These are phyloP conservation scores for Sebastolobus alascanus DNA, from an alignment of 2,797 vertebrate species.

Conservation along the genomic window DNA sequence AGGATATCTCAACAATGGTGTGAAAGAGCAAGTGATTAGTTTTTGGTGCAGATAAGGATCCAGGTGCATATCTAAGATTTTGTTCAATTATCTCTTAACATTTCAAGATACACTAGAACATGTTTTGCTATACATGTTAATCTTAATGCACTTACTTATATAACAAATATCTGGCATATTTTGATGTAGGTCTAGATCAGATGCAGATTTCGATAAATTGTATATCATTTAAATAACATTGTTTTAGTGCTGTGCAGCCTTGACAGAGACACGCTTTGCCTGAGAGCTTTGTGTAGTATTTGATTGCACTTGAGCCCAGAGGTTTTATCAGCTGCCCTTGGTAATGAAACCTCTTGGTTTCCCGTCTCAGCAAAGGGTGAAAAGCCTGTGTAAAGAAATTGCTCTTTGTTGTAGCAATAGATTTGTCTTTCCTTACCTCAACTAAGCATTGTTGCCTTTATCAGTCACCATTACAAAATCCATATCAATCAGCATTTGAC, in stretches of 20 bases:
- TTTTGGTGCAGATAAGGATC: constrained; percentile 4
- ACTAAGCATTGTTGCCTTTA: constrained; percentile 54
- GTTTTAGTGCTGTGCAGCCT: background rate
- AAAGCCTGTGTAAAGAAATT: constrained; percentile 62
- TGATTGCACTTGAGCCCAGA: constrained; percentile 54
- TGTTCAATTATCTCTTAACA: constrained; percentile 11
- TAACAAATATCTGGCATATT: background rate
- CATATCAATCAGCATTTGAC: constrained; percentile 48
- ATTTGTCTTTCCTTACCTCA: constrained; percentile 67
- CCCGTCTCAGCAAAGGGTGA: constrained; percentile 45
- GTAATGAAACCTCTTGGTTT: constrained; percentile 62
- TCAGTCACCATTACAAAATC: constrained; percentile 61
- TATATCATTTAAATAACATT: background rate
- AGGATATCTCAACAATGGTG: background rate
- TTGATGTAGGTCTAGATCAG: background rate
- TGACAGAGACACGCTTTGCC: constrained; percentile 21
- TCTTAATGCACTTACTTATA: background rate
- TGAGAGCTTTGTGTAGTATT: constrained; percentile 46
- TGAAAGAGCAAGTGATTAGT: background rate
- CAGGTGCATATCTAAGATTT: background rate
- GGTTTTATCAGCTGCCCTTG: constrained; percentile 62
- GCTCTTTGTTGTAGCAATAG: constrained; percentile 53
- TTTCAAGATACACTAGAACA: background rate
- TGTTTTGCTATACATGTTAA: background rate
- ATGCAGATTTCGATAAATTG: background rate